A percentile compares a stretch with the other conserved stretches of the same genome.
Evolutionary conservation across 1,140 invertebrate genomes (phyloP).

Genomic region (Fragariocoptes setiger): DNA sequence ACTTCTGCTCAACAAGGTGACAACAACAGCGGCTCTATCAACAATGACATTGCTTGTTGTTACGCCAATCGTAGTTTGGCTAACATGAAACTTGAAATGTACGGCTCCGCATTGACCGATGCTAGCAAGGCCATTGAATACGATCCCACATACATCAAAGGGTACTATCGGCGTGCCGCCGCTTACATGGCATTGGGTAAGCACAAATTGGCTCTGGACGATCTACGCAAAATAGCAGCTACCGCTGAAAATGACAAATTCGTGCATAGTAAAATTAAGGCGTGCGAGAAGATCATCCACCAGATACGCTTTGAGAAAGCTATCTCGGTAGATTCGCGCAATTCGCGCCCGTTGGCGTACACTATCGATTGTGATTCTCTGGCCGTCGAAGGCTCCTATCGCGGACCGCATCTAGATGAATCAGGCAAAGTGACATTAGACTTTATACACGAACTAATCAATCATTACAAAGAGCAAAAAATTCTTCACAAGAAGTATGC

Average conservation of each 20-base stretch:
- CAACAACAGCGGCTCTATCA: not conserved
- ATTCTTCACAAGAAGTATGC: constrained; percentile 87
- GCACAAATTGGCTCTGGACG: constrained; percentile 75
- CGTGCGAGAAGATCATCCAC: constrained; percentile 85
- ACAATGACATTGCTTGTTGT: constrained; percentile 31
- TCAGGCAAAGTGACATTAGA: constrained; percentile 30
- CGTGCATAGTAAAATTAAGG: constrained; percentile 61
- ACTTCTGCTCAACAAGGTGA: too few relatives aligned
- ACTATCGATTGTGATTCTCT: constrained; percentile 58
- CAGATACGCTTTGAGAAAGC: constrained; percentile 84
- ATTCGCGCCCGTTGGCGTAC: constrained; percentile 43
- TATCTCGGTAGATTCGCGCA: constrained; percentile 62
- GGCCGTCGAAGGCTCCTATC: constrained; percentile 76
- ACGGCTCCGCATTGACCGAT: constrained; percentile 67
- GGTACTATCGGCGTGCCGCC: constrained; percentile 58
- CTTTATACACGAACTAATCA: constrained; percentile 42
- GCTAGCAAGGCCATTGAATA: constrained; percentile 62
- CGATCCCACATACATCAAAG: constrained; percentile 61
- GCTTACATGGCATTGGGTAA: constrained; percentile 90
- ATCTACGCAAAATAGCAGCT: constrained; percentile 80
- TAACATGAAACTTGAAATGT: constrained; percentile 62
- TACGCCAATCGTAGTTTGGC: constrained; percentile 82
- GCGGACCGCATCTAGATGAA: constrained; percentile 58
- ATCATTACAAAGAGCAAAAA: constrained; percentile 63
- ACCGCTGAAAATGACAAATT: constrained; percentile 69